phyloP scores from a whole-genome alignment of 2,888 invertebrate species.

The Notodonta ziczac region DNA sequence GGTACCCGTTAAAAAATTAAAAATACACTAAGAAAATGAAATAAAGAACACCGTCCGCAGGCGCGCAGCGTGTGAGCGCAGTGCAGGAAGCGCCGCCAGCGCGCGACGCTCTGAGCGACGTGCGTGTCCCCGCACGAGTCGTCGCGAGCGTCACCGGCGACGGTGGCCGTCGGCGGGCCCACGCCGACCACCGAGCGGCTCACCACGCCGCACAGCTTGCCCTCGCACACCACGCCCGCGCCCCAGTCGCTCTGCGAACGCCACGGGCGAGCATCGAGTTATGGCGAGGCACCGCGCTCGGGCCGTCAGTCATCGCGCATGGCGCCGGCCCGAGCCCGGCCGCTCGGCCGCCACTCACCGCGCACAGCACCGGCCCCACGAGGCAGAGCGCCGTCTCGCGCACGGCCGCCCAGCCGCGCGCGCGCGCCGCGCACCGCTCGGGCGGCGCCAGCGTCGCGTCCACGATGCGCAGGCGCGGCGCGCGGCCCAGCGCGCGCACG shows the following conservation, averaged over 20 bases:
- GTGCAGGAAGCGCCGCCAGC: slow-evolving; percentile 64
- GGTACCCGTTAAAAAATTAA: too few species aligned
- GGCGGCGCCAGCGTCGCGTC: slow-evolving; percentile 36
- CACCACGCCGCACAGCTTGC: slow-evolving; percentile 69
- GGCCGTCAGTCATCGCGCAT: too few species aligned
- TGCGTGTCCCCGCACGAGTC: slow-evolving; percentile 53
- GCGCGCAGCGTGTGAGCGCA: slow-evolving; percentile 65
- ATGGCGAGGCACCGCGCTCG: background rate
- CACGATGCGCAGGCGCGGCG: slow-evolving; percentile 44
- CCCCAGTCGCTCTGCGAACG: slow-evolving; percentile 60
- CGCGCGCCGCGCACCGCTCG: slow-evolving; percentile 42
- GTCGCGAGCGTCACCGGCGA: slow-evolving; percentile 12
- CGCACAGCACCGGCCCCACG: slow-evolving; percentile 56
- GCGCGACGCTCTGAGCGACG: slow-evolving; percentile 57
- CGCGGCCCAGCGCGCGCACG: slow-evolving; percentile 44
- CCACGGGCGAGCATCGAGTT: background rate
- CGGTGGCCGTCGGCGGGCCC: background rate
- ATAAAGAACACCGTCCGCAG: slow-evolving; percentile 50
- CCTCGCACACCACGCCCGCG: slow-evolving; percentile 67
- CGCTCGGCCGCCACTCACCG: slow-evolving; percentile 36
- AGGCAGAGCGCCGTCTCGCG: slow-evolving; percentile 57
- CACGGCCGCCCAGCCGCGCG: slow-evolving; percentile 48
- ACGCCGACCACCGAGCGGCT: slow-evolving; percentile 42
- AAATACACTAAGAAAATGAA: background rate
- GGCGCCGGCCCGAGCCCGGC: background rate